phyloP scores from a whole-genome alignment of 2,113 vertebrate genomes.

The Dromiciops gliroides region DNA sequence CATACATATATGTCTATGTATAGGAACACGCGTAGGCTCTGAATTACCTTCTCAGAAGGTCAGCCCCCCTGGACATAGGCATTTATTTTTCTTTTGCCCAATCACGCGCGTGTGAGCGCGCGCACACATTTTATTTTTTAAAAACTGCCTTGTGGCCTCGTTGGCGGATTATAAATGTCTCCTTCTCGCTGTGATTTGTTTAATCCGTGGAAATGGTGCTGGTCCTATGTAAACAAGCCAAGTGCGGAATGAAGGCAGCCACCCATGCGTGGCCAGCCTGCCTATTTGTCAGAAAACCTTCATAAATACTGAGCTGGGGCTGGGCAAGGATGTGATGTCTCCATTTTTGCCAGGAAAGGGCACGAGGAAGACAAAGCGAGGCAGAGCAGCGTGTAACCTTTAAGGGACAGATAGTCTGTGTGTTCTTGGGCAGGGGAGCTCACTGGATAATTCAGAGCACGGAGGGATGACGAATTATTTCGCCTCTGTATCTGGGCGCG shows the following conservation, averaged over 20 bases:
- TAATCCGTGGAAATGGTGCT: constrained; percentile 98
- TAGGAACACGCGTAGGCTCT: constrained; percentile 41
- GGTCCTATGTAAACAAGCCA: constrained; percentile 99
- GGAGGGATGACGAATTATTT: constrained; percentile 46
- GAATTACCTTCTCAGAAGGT: constrained; percentile 88
- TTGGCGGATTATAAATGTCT: constrained; percentile 97
- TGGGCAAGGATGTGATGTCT: constrained; percentile 95
- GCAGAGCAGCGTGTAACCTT: constrained; percentile 83
- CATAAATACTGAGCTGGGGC: constrained; percentile 92
- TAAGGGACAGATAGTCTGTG: constrained; percentile 82
- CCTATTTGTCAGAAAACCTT: constrained; percentile 98
- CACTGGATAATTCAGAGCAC: constrained; percentile 56
- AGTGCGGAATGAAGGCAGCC: constrained; percentile 95
- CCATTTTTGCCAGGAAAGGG: constrained; percentile 95
- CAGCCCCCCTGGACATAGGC: constrained; percentile 86
- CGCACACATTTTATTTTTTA: constrained; percentile 82
- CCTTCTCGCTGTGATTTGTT: constrained; percentile 96
- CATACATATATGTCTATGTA: neutral
- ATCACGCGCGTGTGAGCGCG: constrained; percentile 72
- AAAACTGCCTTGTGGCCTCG: constrained; percentile 92
- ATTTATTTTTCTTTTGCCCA: constrained; percentile 88
- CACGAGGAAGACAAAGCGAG: constrained; percentile 90
- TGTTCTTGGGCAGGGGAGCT: constrained; percentile 35
- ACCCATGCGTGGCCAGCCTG: constrained; percentile 92
- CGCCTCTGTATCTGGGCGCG: neutral